A percentile compares a stretch with the other conserved stretches of the same genome.
Evolutionary conservation across 2,113 vertebrate genomes (phyloP).

Genomic region (Perca fluviatilis): DNA sequence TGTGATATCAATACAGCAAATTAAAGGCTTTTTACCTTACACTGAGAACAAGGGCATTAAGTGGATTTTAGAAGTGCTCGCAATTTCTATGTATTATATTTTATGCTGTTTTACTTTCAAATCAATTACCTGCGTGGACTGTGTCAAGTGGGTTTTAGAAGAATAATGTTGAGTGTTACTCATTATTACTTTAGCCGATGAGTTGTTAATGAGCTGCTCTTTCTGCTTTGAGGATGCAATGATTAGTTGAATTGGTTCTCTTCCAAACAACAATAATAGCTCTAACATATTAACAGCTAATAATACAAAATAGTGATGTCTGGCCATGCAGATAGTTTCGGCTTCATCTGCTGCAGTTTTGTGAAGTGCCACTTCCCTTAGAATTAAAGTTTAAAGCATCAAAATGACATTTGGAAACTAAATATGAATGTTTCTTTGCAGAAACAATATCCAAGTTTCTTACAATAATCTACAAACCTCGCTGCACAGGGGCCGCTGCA

Average conservation of each 20-base stretch:
- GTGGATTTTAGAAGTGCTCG: conserved; percentile 1
- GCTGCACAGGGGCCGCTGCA: neutral
- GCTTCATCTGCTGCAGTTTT: neutral
- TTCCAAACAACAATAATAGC: neutral
- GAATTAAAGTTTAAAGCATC: neutral
- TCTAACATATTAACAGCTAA: neutral
- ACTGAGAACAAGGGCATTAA: neutral
- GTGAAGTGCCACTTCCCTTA: neutral
- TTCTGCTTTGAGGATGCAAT: neutral
- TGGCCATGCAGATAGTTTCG: neutral
- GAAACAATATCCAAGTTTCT: neutral
- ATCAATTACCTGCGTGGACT: neutral
- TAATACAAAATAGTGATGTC: neutral
- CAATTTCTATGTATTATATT: neutral
- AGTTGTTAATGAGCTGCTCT: neutral
- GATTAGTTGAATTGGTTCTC: neutral
- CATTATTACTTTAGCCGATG: neutral
- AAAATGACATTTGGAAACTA: neutral
- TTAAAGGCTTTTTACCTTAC: neutral
- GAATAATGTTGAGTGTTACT: neutral
- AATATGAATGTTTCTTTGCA: neutral
- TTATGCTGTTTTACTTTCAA: neutral
- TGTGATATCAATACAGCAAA: neutral
- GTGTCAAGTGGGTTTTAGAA: conserved; percentile 12
- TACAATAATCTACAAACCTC: neutral